Evolutionary conservation across 2,113 vertebrate species (phyloP).

Genomic region (Hyaena hyaena): DNA sequence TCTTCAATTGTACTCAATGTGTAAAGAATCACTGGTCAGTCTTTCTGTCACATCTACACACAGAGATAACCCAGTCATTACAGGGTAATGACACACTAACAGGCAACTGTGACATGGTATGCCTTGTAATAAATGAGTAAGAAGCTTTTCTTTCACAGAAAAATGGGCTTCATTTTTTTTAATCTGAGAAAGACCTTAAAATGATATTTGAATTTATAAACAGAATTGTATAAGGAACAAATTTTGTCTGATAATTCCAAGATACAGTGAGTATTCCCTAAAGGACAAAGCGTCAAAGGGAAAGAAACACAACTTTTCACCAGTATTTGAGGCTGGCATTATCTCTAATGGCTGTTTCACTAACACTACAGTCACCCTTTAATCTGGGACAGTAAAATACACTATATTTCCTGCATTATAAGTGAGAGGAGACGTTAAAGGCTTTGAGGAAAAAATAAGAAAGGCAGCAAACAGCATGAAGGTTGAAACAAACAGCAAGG

Average conservation of each 20-base stretch:
- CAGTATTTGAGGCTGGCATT: background rate
- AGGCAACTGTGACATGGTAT: background rate
- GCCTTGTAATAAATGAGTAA: background rate
- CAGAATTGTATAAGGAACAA: conserved; percentile 1
- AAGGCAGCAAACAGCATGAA: background rate
- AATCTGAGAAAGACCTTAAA: background rate
- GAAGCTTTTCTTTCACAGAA: background rate
- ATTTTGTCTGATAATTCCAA: conserved; percentile 25
- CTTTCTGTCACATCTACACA: conserved; percentile 45
- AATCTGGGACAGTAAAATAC: background rate
- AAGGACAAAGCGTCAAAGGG: conserved; percentile 31
- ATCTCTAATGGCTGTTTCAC: background rate
- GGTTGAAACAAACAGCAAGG: conserved; percentile 28
- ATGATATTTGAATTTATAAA: conserved; percentile 52
- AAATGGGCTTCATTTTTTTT: background rate
- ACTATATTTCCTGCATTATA: conserved; percentile 25
- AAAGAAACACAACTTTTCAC: conserved; percentile 34
- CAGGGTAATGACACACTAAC: background rate
- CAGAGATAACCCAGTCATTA: conserved; percentile 52
- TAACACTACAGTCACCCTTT: conserved; percentile 2
- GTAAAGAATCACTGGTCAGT: conserved; percentile 47
- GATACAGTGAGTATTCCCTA: background rate
- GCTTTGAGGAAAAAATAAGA: background rate
- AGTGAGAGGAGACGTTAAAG: conserved; percentile 12
- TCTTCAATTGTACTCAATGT: conserved; percentile 10